phyloP scores from a whole-genome alignment of 92 coral and sea anemone species.

The Desmophyllum pertusum region DNA sequence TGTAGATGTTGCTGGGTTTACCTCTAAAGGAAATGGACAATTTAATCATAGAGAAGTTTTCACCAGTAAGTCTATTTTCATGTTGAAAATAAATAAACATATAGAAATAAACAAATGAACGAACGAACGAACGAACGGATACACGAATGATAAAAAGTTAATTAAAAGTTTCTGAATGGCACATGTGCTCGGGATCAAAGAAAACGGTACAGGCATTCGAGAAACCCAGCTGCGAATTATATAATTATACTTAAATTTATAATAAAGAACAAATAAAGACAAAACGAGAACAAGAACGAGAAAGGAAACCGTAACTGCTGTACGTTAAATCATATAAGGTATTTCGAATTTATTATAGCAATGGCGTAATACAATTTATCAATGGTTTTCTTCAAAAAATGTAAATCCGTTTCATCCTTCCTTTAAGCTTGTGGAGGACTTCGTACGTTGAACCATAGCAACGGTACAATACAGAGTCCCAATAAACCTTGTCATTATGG shows the following conservation, averaged over 20 bases:
- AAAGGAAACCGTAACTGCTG: too few relatives aligned
- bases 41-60: neutral
- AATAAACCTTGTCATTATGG: constrained; percentile 16
- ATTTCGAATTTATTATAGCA: too few relatives aligned
- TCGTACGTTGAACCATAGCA: neutral
- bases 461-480: constrained; percentile 3
- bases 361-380: too few relatives aligned
- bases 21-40: neutral
- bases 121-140: neutral
- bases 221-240: too few relatives aligned
- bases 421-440: constrained; percentile 3
- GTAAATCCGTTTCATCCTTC: neutral
- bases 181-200: too few relatives aligned
- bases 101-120: neutral
- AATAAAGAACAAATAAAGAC: too few relatives aligned
- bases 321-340: too few relatives aligned
- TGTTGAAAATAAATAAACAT: neutral
- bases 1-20: constrained; percentile 8
- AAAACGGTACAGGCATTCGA: too few relatives aligned
- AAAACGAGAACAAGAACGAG: too few relatives aligned
- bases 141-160: neutral
- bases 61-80: neutral
- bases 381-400: too few relatives aligned
- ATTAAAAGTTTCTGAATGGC: too few relatives aligned
- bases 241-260: too few relatives aligned